A percentile compares a stretch with the other conserved stretches of the same genome.
phyloP scores from a whole-genome alignment of 2,797 vertebrate genomes.

The Tragopan temminckii region DNA sequence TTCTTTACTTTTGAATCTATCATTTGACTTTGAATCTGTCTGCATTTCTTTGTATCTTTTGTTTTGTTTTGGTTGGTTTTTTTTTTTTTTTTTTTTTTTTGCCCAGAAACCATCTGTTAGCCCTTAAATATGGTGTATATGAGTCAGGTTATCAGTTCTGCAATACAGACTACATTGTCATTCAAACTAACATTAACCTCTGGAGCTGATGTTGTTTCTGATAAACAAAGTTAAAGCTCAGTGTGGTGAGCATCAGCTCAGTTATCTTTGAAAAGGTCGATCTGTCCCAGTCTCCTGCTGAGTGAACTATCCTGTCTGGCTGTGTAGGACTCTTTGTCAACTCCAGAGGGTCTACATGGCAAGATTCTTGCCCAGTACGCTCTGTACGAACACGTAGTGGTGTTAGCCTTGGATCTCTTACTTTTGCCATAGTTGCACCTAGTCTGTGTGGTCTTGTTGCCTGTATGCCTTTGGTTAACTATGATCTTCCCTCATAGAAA shows the following conservation, averaged over 20 bases:
- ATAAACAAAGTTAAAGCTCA: neutral
- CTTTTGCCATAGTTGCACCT: neutral
- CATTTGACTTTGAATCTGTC: neutral
- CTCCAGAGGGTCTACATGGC: neutral
- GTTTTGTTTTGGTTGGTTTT: neutral
- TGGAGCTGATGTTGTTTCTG: neutral
- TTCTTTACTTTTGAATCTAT: neutral
- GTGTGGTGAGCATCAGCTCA: neutral
- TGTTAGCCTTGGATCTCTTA: fast-evolving
- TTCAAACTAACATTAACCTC: neutral
- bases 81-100: neutral
- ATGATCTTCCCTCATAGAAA: conserved; percentile 22
- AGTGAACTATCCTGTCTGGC: neutral
- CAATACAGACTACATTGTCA: neutral
- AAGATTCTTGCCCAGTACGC: neutral
- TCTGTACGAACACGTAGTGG: fast-evolving
- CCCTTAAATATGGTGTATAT: neutral
- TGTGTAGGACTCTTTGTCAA: neutral
- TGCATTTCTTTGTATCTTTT: neutral
- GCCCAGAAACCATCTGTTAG: neutral
- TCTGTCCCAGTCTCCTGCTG: neutral
- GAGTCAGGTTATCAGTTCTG: neutral
- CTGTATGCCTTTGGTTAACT: neutral
- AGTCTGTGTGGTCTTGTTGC: neutral
- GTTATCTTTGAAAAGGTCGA: neutral